phyloP scores from a whole-genome alignment of 37 sponge, comb jelly and placozoan genomes.

The Spongia lamella region DNA sequence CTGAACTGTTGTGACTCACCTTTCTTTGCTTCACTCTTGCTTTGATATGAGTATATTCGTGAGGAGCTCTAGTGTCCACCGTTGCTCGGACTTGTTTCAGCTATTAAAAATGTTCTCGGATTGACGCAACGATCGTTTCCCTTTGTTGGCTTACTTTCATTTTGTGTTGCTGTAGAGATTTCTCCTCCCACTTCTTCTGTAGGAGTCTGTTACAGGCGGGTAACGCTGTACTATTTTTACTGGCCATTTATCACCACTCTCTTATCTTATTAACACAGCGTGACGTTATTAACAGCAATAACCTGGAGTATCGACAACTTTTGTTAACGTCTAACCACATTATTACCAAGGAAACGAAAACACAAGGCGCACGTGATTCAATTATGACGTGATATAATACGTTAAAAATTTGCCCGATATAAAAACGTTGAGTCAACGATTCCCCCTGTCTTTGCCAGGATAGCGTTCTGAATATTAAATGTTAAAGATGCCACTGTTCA shows the following conservation, averaged over 20 bases:
- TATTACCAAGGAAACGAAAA: too few species aligned
- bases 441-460: too few species aligned
- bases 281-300: too few species aligned
- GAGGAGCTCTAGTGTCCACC: slow-evolving; percentile 63
- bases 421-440: too few species aligned
- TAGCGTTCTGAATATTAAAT: too few species aligned
- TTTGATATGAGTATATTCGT: slow-evolving; percentile 63
- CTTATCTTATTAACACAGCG: background rate
- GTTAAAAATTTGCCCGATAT: too few species aligned
- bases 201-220: slow-evolving; percentile 67
- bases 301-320: too few species aligned
- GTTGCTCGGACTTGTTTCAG: slow-evolving; percentile 56
- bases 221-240: slow-evolving; percentile 46
- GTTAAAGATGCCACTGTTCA: too few species aligned
- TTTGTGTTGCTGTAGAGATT: slow-evolving; percentile 52
- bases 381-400: too few species aligned
- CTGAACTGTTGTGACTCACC: too few species aligned
- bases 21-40: slow-evolving; percentile 60
- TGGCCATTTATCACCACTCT: background rate
- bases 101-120: slow-evolving; percentile 8
- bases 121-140: background rate
- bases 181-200: slow-evolving; percentile 80
- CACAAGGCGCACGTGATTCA: too few species aligned
- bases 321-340: too few species aligned
- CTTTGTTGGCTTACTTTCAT: slow-evolving; percentile 44